Conservation (phyloP, 2,888 invertebrate genomes). For the Odontomyia ornata region DNA sequence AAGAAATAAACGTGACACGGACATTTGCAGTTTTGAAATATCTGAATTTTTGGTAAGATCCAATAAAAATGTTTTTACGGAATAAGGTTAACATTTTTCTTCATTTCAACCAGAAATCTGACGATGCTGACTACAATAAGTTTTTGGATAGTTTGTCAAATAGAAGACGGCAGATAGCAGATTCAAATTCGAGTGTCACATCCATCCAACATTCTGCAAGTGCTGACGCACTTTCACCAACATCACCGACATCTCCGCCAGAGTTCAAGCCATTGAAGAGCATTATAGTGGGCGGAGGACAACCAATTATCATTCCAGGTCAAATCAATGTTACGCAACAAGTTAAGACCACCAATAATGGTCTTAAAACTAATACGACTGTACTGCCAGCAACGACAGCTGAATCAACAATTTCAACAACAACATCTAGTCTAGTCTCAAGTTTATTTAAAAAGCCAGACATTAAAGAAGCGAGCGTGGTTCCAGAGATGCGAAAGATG, state of each 20-base stretch:
- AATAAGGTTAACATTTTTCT: too few species aligned
- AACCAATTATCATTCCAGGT: slow-evolving; percentile 51
- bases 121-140: slow-evolving; percentile 78
- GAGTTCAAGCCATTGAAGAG: slow-evolving; percentile 51
- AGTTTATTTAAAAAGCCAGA: slow-evolving; percentile 47
- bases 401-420: slow-evolving; percentile 8
- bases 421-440: slow-evolving; percentile 38
- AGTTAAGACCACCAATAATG: slow-evolving; percentile 32
- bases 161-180: slow-evolving; percentile 77
- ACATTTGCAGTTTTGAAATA: slow-evolving; percentile 77
- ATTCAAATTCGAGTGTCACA: slow-evolving; percentile 68
- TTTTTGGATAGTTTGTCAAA: slow-evolving; percentile 79
- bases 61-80: slow-evolving; percentile 8
- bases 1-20: slow-evolving; percentile 83
- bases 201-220: slow-evolving; percentile 64
- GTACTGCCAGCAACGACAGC: slow-evolving; percentile 2
- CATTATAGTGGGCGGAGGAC: slow-evolving; percentile 52
- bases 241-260: slow-evolving; percentile 15
- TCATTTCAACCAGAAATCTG: slow-evolving; percentile 66
- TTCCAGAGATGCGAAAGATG: slow-evolving; percentile 18
- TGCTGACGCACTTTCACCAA: slow-evolving; percentile 49
- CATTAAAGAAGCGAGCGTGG: slow-evolving; percentile 35
- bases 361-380: background rate
- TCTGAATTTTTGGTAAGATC: slow-evolving; percentile 74
- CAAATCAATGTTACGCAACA: slow-evolving; percentile 49